phyloP scores from a whole-genome alignment of 2,113 vertebrate genomes.

The Chroicocephalus ridibundus region DNA sequence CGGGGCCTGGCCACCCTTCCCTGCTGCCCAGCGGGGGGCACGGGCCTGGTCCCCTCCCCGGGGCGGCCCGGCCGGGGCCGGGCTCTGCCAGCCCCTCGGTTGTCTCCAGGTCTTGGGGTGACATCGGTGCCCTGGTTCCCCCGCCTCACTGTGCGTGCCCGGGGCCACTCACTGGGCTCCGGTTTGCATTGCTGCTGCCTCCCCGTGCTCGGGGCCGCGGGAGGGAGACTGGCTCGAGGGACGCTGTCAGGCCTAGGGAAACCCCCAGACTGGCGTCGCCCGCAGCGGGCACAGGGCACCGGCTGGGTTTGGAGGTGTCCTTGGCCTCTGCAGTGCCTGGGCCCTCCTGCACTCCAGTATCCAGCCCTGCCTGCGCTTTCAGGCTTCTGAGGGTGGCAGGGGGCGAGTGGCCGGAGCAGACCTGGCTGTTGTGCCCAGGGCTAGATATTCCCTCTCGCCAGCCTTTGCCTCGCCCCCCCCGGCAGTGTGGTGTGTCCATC shows the following conservation, averaged over 20 bases:
- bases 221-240: background rate
- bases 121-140: background rate
- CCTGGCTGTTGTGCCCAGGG: accelerated
- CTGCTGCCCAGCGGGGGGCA: background rate
- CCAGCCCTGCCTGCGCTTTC: background rate
- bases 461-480: too few relatives aligned
- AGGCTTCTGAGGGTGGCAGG: background rate
- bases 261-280: accelerated
- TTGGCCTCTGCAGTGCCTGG: background rate
- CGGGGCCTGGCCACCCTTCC: too few relatives aligned
- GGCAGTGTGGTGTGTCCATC: background rate
- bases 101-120: background rate
- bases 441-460: too few relatives aligned
- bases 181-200: too few relatives aligned
- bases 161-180: accelerated
- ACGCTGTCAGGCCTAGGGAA: too few relatives aligned
- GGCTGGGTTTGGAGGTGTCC: background rate
- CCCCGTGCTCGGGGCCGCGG: background rate
- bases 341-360: background rate
- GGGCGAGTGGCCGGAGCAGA: accelerated
- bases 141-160: background rate
- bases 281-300: too few relatives aligned
- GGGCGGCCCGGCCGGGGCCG: too few relatives aligned
- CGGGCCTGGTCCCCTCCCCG: background rate
- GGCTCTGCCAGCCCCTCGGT: background rate